Evolutionary conservation across 2,797 vertebrate genomes (phyloP).

Genomic region (Lacerta agilis): DNA sequence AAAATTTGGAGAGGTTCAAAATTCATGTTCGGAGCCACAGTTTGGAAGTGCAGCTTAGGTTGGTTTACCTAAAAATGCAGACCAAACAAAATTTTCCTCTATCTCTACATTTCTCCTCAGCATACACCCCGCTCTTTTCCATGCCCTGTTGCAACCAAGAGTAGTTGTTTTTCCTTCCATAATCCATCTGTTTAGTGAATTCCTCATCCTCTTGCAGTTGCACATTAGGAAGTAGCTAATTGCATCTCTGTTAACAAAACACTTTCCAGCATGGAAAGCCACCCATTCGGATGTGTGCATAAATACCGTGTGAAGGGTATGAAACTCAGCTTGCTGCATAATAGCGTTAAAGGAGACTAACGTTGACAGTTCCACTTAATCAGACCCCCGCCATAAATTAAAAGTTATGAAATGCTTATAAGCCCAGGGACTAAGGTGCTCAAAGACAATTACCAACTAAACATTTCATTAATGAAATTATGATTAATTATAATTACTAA

Average conservation of each 20-base stretch:
- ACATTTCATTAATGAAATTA: constrained; percentile 86
- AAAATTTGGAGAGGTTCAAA: too few species aligned
- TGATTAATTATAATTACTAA: constrained; percentile 86
- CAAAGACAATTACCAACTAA: constrained; percentile 84
- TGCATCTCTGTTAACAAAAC: constrained; percentile 37
- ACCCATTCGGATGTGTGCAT: constrained; percentile 31
- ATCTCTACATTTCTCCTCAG: not conserved
- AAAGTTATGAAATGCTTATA: constrained; percentile 75
- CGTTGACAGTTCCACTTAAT: constrained; percentile 68
- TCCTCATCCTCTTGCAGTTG: not conserved
- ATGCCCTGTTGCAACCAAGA: not conserved
- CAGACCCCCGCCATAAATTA: constrained; percentile 66
- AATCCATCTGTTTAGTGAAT: not conserved
- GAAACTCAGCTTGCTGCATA: not conserved
- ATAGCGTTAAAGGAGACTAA: constrained; percentile 67
- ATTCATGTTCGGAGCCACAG: too few species aligned
- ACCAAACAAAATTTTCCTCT: not conserved
- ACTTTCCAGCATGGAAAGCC: constrained; percentile 39
- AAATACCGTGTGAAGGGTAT: constrained; percentile 18
- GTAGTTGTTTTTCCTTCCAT: not conserved
- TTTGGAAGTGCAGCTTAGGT: not conserved
- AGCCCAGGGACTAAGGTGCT: constrained; percentile 78
- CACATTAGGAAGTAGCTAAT: constrained; percentile 10
- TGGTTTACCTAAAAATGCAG: not conserved
- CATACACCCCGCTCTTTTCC: not conserved